phyloP scores from a whole-genome alignment of 2,113 vertebrate genomes.

The Tretioscincus oriximinensis region DNA sequence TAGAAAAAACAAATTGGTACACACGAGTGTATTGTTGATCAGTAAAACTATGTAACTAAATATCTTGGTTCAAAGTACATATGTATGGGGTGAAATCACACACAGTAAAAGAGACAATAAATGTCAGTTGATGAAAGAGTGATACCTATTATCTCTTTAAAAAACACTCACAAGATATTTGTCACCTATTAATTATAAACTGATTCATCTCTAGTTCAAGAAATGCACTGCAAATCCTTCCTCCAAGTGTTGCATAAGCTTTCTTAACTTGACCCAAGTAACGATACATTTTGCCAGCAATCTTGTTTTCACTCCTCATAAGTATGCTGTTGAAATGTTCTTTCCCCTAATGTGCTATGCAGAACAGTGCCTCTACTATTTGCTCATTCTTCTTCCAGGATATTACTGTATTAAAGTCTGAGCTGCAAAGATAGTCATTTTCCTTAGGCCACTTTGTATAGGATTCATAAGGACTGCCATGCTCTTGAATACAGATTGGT shows the following conservation, averaged over 20 bases:
- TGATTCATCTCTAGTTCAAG: neutral
- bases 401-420: conserved; percentile 19
- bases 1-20: neutral
- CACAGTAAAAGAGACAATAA: neutral
- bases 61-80: neutral
- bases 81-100: neutral
- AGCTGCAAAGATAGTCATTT: conserved; percentile 24
- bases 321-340: neutral
- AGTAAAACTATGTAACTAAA: neutral
- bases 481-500: conserved; percentile 13
- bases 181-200: neutral
- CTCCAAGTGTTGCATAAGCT: neutral
- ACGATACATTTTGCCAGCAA: neutral
- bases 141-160: neutral
- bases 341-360: conserved; percentile 5
- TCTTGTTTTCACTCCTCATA: conserved; percentile 11
- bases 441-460: conserved; percentile 8
- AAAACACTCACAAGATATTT: neutral
- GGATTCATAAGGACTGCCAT: conserved; percentile 19
- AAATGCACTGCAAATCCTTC: neutral
- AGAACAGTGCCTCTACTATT: conserved; percentile 1
- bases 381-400: neutral
- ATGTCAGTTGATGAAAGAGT: neutral
- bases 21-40: neutral
- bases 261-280: conserved; percentile 13